Base-by-base conservation (phyloP, 2,797 vertebrate genomes). In the Lithobates sylvaticus region DNA sequence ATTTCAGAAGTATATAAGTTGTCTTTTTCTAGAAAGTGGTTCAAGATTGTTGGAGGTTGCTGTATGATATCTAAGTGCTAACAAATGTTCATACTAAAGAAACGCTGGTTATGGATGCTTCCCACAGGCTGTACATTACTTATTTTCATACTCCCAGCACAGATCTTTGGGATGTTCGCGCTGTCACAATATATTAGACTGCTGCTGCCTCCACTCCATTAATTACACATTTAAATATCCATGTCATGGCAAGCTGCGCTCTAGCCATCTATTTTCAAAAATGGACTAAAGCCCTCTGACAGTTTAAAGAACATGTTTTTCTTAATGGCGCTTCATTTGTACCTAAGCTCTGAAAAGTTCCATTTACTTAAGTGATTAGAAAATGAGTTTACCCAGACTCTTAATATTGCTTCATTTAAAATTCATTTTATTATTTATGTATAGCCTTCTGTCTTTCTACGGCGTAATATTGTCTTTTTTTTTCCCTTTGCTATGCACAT, bases 261-360 rank as follows among this genome's bases (percentile, higher is more conserved):
- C 18, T 85, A 10, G 18, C 72, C 69, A 64, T 75, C 64, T 79
- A 67, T 76, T 44, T 74, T 74, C 74, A 80, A 80, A 27, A 79
- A 80, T 65, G 29, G 18, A 36, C 18, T 67, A 32, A 61, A 29
- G 32, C 39, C 67, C 15, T 29, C 34, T 72, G 83, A 71, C 67
- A 71, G 67, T 42, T 34, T 64, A 13, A 50, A 79, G 36, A 68
- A 54, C 18, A 15, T 71, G 18, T 58, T 65, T 77, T 73, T 72
- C 54, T 50, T 76, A 50, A 76, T 79, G 36, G 18, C 32, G 73
- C 54, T 36, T 18, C 27, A n/a, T 72, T 84, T 72, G 34, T 64
- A 44, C 71, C 5, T 6, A 23, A 72, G 75, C 32, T 36, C 50
- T 29, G 34, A 50, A 78, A 84, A 72, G 50, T 84, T 84, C 70